Evolutionary conservation across 2,797 vertebrate species (phyloP).

Genomic region (Macropodus opercularis): DNA sequence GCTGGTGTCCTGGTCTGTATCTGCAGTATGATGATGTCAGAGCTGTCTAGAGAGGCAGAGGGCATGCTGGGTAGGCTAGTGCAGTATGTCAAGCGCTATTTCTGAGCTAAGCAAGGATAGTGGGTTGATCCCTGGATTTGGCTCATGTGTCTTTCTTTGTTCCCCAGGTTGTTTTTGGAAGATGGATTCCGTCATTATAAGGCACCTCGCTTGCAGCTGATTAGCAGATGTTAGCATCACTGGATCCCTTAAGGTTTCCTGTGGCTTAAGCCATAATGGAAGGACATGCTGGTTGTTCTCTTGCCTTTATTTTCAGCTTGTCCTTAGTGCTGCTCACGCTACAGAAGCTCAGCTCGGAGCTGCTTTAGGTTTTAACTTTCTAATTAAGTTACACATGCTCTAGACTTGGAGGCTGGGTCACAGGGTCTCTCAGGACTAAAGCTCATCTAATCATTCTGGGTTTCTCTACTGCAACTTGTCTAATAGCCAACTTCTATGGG

Average conservation of each 20-base stretch:
- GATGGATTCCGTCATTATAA: too few relatives aligned
- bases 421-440: conserved; percentile 32
- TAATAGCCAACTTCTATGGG: too few relatives aligned
- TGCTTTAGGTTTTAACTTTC: conserved; percentile 29
- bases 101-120: conserved; percentile 36
- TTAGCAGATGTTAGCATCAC: conserved; percentile 9
- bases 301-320: conserved; percentile 28
- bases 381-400: conserved; percentile 70
- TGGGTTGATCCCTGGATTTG: conserved; percentile 27
- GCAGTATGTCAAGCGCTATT: conserved; percentile 63
- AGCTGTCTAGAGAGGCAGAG: conserved; percentile 68
- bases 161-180: background rate
- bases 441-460: conserved; percentile 48
- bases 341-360: conserved; percentile 14
- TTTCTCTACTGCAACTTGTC: too few relatives aligned
- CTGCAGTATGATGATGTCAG: conserved; percentile 76
- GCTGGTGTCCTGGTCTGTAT: conserved; percentile 71
- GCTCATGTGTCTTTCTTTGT: conserved; percentile 3
- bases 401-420: conserved; percentile 29
- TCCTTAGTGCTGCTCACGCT: conserved; percentile 41
- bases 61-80: conserved; percentile 74
- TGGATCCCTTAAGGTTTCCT: background rate
- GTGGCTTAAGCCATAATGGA: background rate
- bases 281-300: conserved; percentile 3
- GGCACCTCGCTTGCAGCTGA: conserved; percentile 11